phyloP scores from a whole-genome alignment of 2,113 vertebrate genomes.

The Aptenodytes patagonicus region DNA sequence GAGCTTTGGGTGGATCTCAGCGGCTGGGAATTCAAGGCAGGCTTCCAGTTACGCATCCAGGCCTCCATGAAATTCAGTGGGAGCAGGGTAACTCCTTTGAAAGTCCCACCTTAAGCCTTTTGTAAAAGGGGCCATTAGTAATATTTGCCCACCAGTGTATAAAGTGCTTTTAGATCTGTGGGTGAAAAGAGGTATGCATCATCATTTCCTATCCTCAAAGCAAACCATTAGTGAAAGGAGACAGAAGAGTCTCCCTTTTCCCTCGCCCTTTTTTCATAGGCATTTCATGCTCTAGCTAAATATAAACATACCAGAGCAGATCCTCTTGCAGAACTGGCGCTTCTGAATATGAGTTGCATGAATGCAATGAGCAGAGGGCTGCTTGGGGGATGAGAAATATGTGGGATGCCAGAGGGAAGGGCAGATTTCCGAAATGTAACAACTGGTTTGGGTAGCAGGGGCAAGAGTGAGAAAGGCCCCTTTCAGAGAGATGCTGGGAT shows the following conservation, averaged over 20 bases:
- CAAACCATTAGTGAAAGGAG: neutral
- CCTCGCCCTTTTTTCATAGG: accelerated
- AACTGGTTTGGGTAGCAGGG: neutral
- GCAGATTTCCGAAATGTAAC: neutral
- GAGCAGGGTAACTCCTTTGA: neutral
- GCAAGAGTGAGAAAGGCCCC: neutral
- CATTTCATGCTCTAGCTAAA: neutral
- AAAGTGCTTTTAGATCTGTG: neutral
- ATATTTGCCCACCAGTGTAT: neutral
- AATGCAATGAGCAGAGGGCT: neutral
- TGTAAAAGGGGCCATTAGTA: neutral
- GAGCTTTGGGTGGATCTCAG: neutral
- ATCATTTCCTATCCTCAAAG: neutral
- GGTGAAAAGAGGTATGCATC: neutral
- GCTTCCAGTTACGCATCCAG: neutral
- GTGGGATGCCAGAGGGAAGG: neutral
- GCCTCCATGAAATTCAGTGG: neutral
- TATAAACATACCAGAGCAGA: neutral
- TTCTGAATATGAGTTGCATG: neutral
- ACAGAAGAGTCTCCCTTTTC: neutral
- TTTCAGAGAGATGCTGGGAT: neutral
- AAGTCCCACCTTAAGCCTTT: neutral
- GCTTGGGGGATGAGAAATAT: neutral
- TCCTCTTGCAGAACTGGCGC: neutral
- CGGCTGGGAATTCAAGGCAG: neutral